Evolutionary conservation across 2,797 vertebrate genomes (phyloP).

Genomic region (Tauraco hartlaubi): DNA sequence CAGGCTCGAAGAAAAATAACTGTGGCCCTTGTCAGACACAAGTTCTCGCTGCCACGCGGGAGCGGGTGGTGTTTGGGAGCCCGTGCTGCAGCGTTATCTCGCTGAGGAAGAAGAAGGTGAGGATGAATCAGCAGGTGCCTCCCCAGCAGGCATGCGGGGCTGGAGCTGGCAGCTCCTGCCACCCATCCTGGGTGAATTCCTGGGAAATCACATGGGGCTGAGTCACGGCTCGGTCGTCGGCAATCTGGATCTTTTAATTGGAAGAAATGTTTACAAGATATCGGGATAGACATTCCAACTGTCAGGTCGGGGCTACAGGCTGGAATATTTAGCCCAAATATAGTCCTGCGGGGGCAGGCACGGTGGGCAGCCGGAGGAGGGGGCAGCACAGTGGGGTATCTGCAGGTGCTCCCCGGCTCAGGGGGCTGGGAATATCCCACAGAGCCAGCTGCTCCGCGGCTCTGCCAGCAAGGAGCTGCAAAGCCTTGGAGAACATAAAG

Average conservation of each 20-base stretch:
- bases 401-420: fast-evolving
- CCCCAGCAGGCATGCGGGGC: fast-evolving
- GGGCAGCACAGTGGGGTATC: neutral
- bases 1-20: conserved; percentile 10
- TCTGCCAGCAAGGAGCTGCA: neutral
- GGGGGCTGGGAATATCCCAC: neutral
- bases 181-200: neutral
- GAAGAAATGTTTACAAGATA: conserved; percentile 16
- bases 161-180: neutral
- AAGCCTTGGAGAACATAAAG: neutral
- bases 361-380: neutral
- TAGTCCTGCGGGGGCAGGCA: neutral
- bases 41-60: neutral
- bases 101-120: conserved; percentile 20
- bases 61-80: neutral
- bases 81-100: neutral
- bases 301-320: neutral
- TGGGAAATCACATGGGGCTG: neutral
- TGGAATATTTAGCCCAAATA: conserved; percentile 22
- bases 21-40: neutral
- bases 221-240: neutral
- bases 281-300: neutral
- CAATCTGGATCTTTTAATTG: neutral
- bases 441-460: neutral
- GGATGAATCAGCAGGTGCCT: conserved; percentile 46